Conservation (phyloP, 2,113 vertebrate species). For the Lynx canadensis region DNA sequence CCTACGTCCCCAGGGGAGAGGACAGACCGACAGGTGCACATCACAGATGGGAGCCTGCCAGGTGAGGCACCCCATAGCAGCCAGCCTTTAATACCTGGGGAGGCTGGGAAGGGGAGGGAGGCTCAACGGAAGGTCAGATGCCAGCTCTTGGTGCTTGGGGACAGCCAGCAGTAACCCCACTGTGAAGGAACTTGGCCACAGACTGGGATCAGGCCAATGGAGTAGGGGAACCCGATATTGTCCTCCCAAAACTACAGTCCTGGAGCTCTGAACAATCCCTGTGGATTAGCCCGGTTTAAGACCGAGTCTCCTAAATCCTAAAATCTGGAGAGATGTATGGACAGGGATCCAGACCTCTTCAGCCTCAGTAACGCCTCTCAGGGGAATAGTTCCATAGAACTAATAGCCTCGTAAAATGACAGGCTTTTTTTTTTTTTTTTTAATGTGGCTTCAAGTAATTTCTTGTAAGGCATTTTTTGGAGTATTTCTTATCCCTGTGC, state of each 20-base stretch:
- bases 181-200: background rate
- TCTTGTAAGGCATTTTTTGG: background rate
- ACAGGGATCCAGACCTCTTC: background rate
- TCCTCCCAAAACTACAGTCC: background rate
- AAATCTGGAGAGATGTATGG: background rate
- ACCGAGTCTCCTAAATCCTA: background rate
- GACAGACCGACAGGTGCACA: background rate
- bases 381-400: background rate
- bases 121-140: background rate
- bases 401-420: background rate
- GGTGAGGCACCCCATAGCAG: background rate
- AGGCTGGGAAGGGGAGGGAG: too few species aligned
- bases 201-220: too few species aligned
- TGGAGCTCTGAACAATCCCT: background rate
- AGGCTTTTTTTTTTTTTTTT: background rate
- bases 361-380: background rate
- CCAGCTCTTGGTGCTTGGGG: background rate
- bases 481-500: background rate
- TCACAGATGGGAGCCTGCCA: background rate
- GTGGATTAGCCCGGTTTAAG: background rate
- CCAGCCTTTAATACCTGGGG: background rate
- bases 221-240: fast-evolving
- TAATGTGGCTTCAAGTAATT: background rate
- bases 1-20: background rate
- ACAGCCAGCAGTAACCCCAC: background rate